Evolutionary conservation across 2,113 vertebrate genomes (phyloP).

Genomic region (Phalacrocorax carbo): DNA sequence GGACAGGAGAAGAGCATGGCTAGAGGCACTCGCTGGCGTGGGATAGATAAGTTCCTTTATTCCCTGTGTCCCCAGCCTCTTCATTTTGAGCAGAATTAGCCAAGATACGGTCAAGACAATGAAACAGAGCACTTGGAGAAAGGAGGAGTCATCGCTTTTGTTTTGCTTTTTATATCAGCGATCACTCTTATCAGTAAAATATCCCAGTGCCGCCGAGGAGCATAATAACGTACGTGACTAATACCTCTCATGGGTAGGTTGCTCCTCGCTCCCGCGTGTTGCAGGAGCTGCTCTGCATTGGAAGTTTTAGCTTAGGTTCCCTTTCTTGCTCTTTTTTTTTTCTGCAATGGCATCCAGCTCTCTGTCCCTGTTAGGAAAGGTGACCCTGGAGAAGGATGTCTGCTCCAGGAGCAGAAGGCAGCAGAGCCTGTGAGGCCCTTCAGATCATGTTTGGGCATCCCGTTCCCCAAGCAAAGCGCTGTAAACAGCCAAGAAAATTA

Average conservation of each 20-base stretch:
- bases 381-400: background rate
- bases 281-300: background rate
- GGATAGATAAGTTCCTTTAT: slow-evolving; percentile 10
- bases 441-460: background rate
- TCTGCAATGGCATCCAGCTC: background rate
- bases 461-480: background rate
- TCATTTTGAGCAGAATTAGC: slow-evolving; percentile 11
- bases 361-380: background rate
- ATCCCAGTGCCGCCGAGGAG: background rate
- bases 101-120: background rate
- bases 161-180: background rate
- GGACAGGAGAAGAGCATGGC: background rate
- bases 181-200: background rate
- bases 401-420: background rate
- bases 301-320: background rate
- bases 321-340: background rate
- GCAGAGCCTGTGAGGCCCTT: background rate
- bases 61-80: slow-evolving; percentile 6
- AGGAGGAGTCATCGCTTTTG: background rate
- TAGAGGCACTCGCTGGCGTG: background rate
- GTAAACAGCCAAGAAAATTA: background rate
- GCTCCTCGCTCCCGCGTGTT: background rate
- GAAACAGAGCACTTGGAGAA: background rate
- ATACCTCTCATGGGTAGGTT: background rate
- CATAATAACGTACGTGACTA: background rate